phyloP scores from a whole-genome alignment of 2,113 vertebrate species.

The Hyperopisus bebe region DNA sequence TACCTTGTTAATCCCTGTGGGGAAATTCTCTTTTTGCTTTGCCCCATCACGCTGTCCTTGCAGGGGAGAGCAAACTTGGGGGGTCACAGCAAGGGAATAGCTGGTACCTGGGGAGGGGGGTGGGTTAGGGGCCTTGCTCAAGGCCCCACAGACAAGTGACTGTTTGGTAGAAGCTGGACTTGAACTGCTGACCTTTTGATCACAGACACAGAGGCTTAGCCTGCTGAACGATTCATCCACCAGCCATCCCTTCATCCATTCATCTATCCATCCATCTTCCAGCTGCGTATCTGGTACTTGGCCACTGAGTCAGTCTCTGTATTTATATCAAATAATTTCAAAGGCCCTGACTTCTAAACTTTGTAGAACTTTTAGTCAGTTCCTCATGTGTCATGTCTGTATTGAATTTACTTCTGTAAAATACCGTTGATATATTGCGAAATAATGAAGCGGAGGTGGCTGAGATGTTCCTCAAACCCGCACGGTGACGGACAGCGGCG shows the following conservation, averaged over 20 bases:
- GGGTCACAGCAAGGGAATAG: not conserved
- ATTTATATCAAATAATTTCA: not conserved
- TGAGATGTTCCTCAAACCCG: not conserved
- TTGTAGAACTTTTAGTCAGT: not conserved
- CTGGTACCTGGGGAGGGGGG: not conserved
- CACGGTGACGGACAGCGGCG: not conserved
- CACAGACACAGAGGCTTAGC: not conserved
- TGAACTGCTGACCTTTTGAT: not conserved
- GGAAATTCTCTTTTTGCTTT: not conserved
- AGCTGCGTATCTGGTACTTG: not conserved
- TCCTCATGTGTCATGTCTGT: not conserved
- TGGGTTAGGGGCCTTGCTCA: not conserved
- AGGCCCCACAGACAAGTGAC: not conserved
- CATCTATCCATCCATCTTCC: not conserved
- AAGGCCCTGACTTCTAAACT: not conserved
- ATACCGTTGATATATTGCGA: not conserved
- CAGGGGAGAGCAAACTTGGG: not conserved
- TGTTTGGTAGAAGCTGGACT: not conserved
- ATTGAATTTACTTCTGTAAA: not conserved
- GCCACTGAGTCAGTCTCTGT: not conserved
- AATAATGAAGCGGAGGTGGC: not conserved
- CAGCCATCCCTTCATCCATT: not conserved
- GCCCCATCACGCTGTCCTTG: not conserved
- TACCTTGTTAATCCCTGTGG: not conserved
- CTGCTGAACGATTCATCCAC: not conserved